A percentile compares a stretch with the other conserved stretches of the same genome.
phyloP scores from a whole-genome alignment of 2,797 vertebrate species.

The Sebastes hubbsi region DNA sequence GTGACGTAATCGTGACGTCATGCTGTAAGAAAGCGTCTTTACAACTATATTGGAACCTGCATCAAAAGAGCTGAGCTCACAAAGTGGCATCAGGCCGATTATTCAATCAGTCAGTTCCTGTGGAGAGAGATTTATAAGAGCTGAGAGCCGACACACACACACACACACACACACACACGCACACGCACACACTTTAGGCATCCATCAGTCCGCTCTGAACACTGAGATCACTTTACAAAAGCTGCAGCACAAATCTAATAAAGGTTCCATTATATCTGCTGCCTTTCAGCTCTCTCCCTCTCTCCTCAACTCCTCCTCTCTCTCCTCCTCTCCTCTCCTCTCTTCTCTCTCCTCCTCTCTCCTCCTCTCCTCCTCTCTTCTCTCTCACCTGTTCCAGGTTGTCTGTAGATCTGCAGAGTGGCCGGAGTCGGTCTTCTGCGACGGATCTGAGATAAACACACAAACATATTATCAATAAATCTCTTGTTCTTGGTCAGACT shows the following conservation, averaged over 20 bases:
- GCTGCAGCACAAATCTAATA: conserved; percentile 72
- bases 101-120: conserved; percentile 55
- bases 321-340: not conserved
- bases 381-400: conserved; percentile 66
- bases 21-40: too few species aligned
- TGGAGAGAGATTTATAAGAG: conserved; percentile 48
- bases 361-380: too few species aligned
- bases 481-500: too few species aligned
- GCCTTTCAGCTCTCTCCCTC: conserved; percentile 21
- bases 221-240: conserved; percentile 67
- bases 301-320: not conserved
- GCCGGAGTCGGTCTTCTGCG: conserved; percentile 76
- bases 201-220: conserved; percentile 56
- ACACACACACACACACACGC: too few species aligned
- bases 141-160: conserved; percentile 8
- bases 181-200: conserved; percentile 8
- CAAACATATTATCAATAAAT: not conserved
- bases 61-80: conserved; percentile 21
- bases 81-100: conserved; percentile 45
- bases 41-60: conserved; percentile 1
- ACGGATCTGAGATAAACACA: conserved; percentile 66
- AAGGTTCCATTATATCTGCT: conserved; percentile 68
- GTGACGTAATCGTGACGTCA: too few species aligned
- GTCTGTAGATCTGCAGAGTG: conserved; percentile 79
- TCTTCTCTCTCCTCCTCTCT: too few species aligned